A percentile compares a stretch with the other conserved stretches of the same genome.
These are phyloP conservation scores for Drosophila watanabei DNA, from an alignment of 1,140 invertebrate species.

Conservation along the genomic window DNA sequence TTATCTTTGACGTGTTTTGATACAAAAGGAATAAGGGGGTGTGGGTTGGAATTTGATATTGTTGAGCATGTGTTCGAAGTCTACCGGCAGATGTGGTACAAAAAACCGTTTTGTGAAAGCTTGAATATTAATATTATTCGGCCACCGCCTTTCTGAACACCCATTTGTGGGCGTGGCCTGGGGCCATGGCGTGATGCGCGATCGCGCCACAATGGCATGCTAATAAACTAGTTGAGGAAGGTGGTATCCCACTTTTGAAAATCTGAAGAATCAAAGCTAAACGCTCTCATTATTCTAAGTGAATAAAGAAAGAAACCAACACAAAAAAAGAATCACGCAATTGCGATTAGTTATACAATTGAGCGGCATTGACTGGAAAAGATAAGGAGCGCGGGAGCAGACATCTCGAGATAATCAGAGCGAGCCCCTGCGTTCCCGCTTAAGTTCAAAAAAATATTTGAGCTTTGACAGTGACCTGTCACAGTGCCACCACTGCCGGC, in stretches of 20 bases:
- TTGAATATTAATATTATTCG: conserved; percentile 24
- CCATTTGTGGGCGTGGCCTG: conserved; percentile 27
- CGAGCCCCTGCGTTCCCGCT: conserved; percentile 29
- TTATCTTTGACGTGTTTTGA: conserved; percentile 46
- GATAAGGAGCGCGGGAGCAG: conserved; percentile 20
- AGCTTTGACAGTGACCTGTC: conserved; percentile 20
- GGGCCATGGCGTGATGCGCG: conserved; percentile 29
- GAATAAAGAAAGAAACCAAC: conserved; percentile 15
- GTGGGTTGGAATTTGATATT: conserved; percentile 23
- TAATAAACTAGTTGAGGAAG: conserved; percentile 15
- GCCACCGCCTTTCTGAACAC: neutral
- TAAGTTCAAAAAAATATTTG: conserved; percentile 15
- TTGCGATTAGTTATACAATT: conserved; percentile 29
- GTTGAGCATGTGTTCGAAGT: conserved; percentile 31
- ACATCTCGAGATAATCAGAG: conserved; percentile 26
- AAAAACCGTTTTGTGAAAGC: conserved; percentile 43
- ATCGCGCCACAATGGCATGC: conserved; percentile 36
- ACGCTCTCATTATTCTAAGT: conserved; percentile 5
- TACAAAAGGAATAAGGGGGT: conserved; percentile 10
- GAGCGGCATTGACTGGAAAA: conserved; percentile 17
- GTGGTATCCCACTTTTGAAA: conserved; percentile 1
- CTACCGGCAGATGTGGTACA: conserved; percentile 12
- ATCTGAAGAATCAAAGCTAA: conserved; percentile 6
- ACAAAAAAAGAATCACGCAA: conserved; percentile 30
- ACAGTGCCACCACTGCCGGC: conserved; percentile 18